phyloP scores from a whole-genome alignment of 2,113 vertebrate genomes.

The Girardinichthys multiradiatus region DNA sequence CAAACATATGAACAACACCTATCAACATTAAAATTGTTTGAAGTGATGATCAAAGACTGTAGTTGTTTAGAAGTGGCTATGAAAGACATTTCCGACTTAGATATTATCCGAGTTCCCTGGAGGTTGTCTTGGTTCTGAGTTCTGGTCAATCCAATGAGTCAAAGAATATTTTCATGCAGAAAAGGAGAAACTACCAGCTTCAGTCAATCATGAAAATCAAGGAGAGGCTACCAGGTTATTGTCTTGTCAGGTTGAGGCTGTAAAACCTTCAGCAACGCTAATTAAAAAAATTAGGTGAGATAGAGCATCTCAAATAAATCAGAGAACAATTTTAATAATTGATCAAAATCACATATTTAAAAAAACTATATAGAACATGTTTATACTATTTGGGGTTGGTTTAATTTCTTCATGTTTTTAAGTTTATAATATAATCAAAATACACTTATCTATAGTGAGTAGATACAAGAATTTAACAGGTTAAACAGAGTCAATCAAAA shows the following conservation, averaged over 20 bases:
- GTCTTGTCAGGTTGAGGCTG: not conserved
- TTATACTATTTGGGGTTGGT: not conserved
- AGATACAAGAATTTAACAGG: not conserved
- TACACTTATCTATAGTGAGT: not conserved
- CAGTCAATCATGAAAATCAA: too few species aligned
- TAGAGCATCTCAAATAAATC: not conserved
- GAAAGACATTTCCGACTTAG: too few species aligned
- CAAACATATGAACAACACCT: too few species aligned
- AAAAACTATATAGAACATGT: not conserved
- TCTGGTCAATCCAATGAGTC: too few species aligned
- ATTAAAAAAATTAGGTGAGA: not conserved
- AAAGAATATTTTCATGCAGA: too few species aligned
- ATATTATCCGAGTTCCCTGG: too few species aligned
- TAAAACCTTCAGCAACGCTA: not conserved
- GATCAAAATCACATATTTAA: not conserved
- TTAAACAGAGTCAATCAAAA: not conserved
- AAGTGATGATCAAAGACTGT: too few species aligned
- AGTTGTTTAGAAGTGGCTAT: too few species aligned
- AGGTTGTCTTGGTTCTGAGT: too few species aligned
- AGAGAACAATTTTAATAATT: not conserved
- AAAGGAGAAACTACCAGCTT: too few species aligned
- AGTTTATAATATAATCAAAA: not conserved
- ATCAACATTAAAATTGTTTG: too few species aligned
- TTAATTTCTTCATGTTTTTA: not conserved
- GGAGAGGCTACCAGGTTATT: too few species aligned